Evolutionary conservation across 2,888 invertebrate species (phyloP).

Genomic region (Diogma glabrata): DNA sequence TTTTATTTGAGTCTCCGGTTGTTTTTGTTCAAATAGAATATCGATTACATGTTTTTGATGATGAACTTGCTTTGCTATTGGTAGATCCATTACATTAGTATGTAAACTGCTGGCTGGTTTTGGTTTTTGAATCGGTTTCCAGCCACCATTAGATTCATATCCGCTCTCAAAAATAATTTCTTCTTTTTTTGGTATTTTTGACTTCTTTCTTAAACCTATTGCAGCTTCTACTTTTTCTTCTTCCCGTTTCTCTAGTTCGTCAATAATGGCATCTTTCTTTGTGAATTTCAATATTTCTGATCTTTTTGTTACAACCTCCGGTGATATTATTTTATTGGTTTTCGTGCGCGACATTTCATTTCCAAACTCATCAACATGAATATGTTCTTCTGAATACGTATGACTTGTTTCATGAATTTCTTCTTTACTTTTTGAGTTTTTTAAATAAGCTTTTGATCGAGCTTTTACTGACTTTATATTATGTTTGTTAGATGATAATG

Average conservation of each 20-base stretch:
- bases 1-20: background rate
- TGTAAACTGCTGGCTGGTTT: conserved; percentile 4
- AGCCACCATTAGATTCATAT: background rate
- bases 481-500: background rate
- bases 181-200: too few species aligned
- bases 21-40: background rate
- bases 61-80: conserved; percentile 1
- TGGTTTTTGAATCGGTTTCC: conserved; percentile 4
- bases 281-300: background rate
- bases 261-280: background rate
- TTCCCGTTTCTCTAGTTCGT: background rate
- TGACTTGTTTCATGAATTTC: background rate
- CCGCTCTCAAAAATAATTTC: background rate
- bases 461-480: background rate
- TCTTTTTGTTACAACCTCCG: background rate
- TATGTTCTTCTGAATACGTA: conserved; percentile 6
- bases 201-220: too few species aligned
- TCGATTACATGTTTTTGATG: background rate
- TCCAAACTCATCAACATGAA: background rate
- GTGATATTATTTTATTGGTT: too few species aligned
- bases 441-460: too few species aligned
- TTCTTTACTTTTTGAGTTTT: background rate
- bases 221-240: conserved; percentile 1
- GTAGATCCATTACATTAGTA: conserved; percentile 4
- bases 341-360: too few species aligned